Evolutionary conservation across 2,888 invertebrate species (phyloP).

Genomic region (Drosophila merina): DNA sequence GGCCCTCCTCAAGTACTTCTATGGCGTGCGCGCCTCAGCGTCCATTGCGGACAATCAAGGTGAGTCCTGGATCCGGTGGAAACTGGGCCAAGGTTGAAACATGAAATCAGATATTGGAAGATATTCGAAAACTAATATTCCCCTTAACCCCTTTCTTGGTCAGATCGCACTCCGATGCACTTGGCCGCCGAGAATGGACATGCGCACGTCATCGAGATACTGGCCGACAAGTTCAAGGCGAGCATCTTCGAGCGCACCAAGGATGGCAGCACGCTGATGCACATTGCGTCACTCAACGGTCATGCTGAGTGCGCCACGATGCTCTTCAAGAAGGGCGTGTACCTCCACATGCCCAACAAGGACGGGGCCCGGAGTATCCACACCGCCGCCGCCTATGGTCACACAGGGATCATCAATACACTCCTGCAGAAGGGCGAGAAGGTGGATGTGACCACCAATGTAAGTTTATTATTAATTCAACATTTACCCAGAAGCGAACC

Average conservation of each 20-base stretch:
- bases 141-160: background rate
- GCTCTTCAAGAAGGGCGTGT: conserved; percentile 99
- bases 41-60: conserved; percentile 97
- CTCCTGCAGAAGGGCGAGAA: conserved; percentile 97
- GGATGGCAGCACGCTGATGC: conserved; percentile 99
- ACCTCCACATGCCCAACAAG: conserved; percentile 99
- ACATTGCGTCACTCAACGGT: conserved; percentile 98
- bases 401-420: conserved; percentile 98
- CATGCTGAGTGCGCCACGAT: conserved; percentile 99
- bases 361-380: conserved; percentile 97
- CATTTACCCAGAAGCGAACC: too few species aligned
- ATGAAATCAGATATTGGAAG: background rate
- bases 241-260: conserved; percentile 98
- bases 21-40: conserved; percentile 96
- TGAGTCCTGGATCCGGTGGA: conserved; percentile 69
- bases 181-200: conserved; percentile 99
- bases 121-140: background rate
- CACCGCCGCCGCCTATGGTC: conserved; percentile 98
- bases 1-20: conserved; percentile 96
- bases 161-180: conserved; percentile 98
- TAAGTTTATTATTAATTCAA: conserved; percentile 83
- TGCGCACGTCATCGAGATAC: conserved; percentile 96
- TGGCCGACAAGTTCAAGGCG: conserved; percentile 99
- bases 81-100: conserved; percentile 16
- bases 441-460: conserved; percentile 97